Evolutionary conservation across 1,140 invertebrate species (phyloP).

Genomic region (Drosophila oshimai): DNA sequence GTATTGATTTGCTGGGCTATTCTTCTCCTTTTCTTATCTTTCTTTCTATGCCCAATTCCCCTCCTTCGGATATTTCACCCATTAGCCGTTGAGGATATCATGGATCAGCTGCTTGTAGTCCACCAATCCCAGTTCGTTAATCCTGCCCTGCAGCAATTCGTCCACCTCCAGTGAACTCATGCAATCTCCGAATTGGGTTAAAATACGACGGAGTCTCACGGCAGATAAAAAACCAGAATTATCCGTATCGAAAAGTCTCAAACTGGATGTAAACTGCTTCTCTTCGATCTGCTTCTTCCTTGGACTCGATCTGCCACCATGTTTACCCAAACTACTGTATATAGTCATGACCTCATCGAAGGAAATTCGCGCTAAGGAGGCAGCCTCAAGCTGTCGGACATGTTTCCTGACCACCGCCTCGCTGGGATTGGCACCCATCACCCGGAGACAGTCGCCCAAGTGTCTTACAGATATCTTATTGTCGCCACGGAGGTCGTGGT

Average conservation of each 20-base stretch:
- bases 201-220: slow-evolving; percentile 94
- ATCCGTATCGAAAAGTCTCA: slow-evolving; percentile 94
- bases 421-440: slow-evolving; percentile 82
- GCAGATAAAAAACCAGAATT: slow-evolving; percentile 96
- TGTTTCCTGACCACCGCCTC: slow-evolving; percentile 81
- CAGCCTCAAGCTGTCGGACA: slow-evolving; percentile 37
- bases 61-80: no score
- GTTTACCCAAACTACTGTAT: slow-evolving; percentile 24
- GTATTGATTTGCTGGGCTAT: background rate
- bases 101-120: slow-evolving; percentile 87
- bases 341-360: slow-evolving; percentile 52
- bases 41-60: background rate
- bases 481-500: slow-evolving; percentile 38
- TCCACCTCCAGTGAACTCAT: slow-evolving; percentile 95
- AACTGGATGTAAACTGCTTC: slow-evolving; percentile 49
- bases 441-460: slow-evolving; percentile 75
- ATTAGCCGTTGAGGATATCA: slow-evolving; percentile 16
- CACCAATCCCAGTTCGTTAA: slow-evolving; percentile 94
- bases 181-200: slow-evolving; percentile 94
- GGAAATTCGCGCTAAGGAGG: slow-evolving; percentile 22
- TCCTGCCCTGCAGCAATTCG: slow-evolving; percentile 96
- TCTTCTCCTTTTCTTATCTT: background rate
- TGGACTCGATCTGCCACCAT: background rate
- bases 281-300: slow-evolving; percentile 1
- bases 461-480: slow-evolving; percentile 40